Conservation (phyloP, 2,797 vertebrate genomes). For the Notolepis coatsorum region DNA sequence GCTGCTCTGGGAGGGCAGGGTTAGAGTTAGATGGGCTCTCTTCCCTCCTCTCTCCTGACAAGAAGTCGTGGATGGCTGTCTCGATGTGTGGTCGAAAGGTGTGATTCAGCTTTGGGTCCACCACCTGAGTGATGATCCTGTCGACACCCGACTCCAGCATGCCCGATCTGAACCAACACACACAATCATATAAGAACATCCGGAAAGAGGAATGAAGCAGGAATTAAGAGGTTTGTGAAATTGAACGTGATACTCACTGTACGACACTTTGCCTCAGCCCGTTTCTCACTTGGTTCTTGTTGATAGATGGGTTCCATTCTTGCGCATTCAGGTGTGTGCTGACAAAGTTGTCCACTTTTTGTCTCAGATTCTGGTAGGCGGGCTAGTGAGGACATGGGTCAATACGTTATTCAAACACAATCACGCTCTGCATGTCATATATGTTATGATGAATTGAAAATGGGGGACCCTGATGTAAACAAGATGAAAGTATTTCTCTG, state of each 20-base stretch:
- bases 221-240: background rate
- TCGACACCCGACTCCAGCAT: conserved; percentile 99
- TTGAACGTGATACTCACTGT: conserved; percentile 84
- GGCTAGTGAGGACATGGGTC: conserved; percentile 75
- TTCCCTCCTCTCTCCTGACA: conserved; percentile 91
- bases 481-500: too few species aligned
- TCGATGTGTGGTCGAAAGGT: conserved; percentile 98
- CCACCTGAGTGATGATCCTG: conserved; percentile 98
- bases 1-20: conserved; percentile 74
- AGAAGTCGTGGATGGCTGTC: conserved; percentile 95
- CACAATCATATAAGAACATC: too few species aligned
- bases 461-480: too few species aligned
- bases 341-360: conserved; percentile 98
- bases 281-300: conserved; percentile 97
- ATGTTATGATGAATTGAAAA: too few species aligned
- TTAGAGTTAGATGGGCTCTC: conserved; percentile 75
- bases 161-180: conserved; percentile 93
- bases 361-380: conserved; percentile 96
- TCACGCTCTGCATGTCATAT: too few species aligned
- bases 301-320: conserved; percentile 96
- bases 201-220: too few species aligned
- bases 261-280: conserved; percentile 94
- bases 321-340: conserved; percentile 95
- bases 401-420: too few species aligned
- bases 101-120: conserved; percentile 98